Evolutionary conservation across 2,797 vertebrate species (phyloP), one percentile per base, ranked within the genome.

Genomic region (Pipistrellus nathusii): DNA sequence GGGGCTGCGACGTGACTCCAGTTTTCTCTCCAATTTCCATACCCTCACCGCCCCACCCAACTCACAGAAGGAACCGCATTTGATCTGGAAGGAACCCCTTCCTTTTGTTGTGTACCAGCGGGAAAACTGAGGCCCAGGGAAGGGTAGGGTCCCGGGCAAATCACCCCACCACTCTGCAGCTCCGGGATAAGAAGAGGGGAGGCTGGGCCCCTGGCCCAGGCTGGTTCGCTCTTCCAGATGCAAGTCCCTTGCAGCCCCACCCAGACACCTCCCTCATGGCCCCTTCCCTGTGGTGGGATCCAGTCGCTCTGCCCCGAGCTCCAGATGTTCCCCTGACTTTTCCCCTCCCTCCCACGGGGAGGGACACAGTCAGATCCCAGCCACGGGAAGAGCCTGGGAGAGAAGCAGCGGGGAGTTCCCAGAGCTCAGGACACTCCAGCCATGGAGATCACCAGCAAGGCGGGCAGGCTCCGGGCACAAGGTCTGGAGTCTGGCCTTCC

Each of bases 311-410:
- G 87, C 75, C 75, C 59, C 38, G 20, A 89, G 64, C 12, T 76
- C 89, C 92, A 77, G 72, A 93, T 94, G 95, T 71, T 51, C 32
- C 38, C 10, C 21, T 27, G 91, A 48, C 53, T 51, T 77, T 35
- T 38, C 64, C 72, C 46, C 41, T 68, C 27, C 32, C 55, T 25
- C 4, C 41, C 25, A 2, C 21, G 0, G 11, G 8, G 59, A 83
- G 32, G 76, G 53, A 75, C 75, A 82, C 88, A 66, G 32, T 32
- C 91, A 87, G 94, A 92, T 32, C 38, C n/a, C 68, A 83, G 91
- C 94, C 91, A 93, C 0, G 0, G 32, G n/a, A 62, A 75, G 51
- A 78, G 93, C 86, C 93, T 96, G 95, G 88, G 95, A 96, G 95
- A 90, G 55, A 66, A 86, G 71, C 55, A 75, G 20, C 75, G 5